Percentiles rank a stretch among this genome's conserved stretches.
Conservation (phyloP, 1,140 invertebrate species). For the Orchesella cincta region DNA sequence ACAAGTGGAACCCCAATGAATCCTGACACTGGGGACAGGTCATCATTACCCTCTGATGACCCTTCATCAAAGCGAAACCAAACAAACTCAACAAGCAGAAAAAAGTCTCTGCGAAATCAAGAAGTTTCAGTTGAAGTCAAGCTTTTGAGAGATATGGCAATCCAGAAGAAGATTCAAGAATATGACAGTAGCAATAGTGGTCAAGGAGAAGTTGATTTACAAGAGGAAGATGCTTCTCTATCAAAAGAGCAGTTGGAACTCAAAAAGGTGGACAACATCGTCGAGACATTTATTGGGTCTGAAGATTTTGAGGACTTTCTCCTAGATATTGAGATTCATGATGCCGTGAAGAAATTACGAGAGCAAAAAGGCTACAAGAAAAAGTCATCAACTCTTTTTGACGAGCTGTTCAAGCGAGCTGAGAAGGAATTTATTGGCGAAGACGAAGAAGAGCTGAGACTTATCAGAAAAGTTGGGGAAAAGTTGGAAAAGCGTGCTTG, state of each 20-base stretch:
- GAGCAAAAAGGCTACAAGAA: slow-evolving; percentile 22
- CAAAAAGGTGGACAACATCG: neutral
- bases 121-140: slow-evolving; percentile 11
- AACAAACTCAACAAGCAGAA: neutral
- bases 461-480: slow-evolving; percentile 14
- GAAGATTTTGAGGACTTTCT: slow-evolving; percentile 25
- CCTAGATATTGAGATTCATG: slow-evolving; percentile 21
- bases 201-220: neutral
- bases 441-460: slow-evolving; percentile 16
- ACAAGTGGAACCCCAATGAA: neutral
- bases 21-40: neutral
- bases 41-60: neutral
- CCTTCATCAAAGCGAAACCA: neutral
- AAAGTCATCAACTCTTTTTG: neutral
- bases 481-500: slow-evolving; percentile 6
- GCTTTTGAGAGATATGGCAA: slow-evolving; percentile 2
- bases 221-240: neutral
- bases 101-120: neutral
- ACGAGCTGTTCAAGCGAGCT: slow-evolving; percentile 11
- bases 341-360: neutral
- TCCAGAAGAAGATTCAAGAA: slow-evolving; percentile 10
- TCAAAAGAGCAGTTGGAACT: neutral
- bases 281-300: slow-evolving; percentile 13
- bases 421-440: slow-evolving; percentile 26
- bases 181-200: slow-evolving; percentile 12